Base-by-base conservation (phyloP, 2,797 vertebrate species). In the Menidia menidia region DNA sequence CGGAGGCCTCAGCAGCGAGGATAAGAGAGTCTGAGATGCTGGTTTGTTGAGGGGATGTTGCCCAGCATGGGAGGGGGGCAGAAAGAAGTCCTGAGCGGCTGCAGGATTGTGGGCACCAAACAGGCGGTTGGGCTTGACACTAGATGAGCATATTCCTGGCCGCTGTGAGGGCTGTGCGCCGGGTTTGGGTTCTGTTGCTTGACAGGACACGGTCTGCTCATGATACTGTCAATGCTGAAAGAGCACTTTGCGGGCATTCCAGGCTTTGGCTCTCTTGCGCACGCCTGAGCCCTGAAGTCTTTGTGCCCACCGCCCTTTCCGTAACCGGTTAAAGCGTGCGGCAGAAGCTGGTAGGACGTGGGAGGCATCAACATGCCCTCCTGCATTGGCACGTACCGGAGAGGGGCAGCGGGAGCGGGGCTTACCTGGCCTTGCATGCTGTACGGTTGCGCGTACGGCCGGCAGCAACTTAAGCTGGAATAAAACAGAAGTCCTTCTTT, bases 191-290 rank as follows among this genome's bases (percentile, higher is more conserved):
- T 44, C 50, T 32, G 74, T 3, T 51, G 13, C 12, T 16, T 52
- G 63, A 19, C 4, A 39, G 44, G 32, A 56, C 84, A 65, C 2
- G 90, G 78, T 61, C 92, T 95, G 56, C 83, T 93, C 92, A 97
- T 92, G 71, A 97, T 95, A 59, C 94, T 96, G 52, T 97, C 96
- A 19, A 97, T 96, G 85, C 94, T 96, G 73, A 97, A 97, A 7
- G 96, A 94, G 83, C 92, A 92, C 60, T 92, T 94, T 4, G 67
- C 68, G 60, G 87, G 88, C 35, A 81, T 44, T 41, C 60, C 68
- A 6, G 82, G 69, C 7, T 82, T 89, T n/a, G 62, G 19, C 10
- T 68, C 73, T 19, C 71, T 25, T 47, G 71, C 54, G 65, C 78
- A 87, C 10, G 70, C 70, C 73, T 85, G 87, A 48, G 45, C 69